These are phyloP conservation scores for Eulimnadia texana DNA, from an alignment of 1,140 invertebrate genomes.

Conservation along the genomic window DNA sequence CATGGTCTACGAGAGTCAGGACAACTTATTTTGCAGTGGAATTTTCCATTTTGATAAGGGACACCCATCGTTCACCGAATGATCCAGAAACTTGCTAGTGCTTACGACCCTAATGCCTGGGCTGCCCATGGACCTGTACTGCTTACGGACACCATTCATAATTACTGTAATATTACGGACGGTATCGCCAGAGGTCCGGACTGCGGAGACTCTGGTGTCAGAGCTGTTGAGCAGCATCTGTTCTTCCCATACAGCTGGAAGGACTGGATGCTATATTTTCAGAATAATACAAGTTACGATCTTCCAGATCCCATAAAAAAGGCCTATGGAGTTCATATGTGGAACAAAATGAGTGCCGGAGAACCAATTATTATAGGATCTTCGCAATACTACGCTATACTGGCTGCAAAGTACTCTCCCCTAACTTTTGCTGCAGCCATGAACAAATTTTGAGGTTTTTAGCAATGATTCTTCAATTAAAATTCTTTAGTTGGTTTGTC, in stretches of 20 bases:
- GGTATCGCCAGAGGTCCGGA: neutral
- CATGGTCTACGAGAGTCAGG: neutral
- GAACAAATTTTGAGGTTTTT: too few relatives aligned
- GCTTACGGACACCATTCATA: neutral
- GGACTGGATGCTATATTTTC: neutral
- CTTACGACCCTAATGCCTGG: neutral
- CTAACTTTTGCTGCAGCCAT: too few relatives aligned
- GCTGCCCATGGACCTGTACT: neutral
- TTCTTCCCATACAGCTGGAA: neutral
- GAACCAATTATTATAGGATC: neutral
- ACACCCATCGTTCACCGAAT: neutral
- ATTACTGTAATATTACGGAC: neutral
- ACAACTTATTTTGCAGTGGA: neutral
- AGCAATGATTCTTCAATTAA: too few relatives aligned
- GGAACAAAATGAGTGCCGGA: neutral
- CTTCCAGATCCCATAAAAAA: neutral
- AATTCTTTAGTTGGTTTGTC: too few relatives aligned
- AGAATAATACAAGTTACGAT: neutral
- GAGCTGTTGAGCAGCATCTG: neutral
- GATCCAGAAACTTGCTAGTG: neutral
- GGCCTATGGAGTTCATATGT: neutral
- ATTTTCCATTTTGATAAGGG: neutral
- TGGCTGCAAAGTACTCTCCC: neutral
- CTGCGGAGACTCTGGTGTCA: neutral
- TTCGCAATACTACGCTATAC: neutral